Evolutionary conservation across 1,140 invertebrate genomes (phyloP), one percentile per base, ranked within the genome.

Genomic region (Samia ricini): DNA sequence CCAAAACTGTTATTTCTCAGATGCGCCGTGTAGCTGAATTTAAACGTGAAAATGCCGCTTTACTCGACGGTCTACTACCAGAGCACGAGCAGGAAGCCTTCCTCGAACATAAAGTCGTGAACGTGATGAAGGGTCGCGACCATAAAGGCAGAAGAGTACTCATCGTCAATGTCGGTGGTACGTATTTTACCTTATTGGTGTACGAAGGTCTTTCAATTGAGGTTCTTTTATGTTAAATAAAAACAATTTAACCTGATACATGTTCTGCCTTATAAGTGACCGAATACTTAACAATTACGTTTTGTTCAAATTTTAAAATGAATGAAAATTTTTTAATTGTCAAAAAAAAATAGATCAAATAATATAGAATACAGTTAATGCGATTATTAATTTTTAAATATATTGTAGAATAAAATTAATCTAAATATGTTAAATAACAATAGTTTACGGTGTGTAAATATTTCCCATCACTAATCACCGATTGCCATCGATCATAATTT

Each of bases 21-120:
- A 95, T 97, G 94, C 94, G 93, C 76, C 92, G 95, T 69, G 90
- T 94, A 15, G 94, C 95, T 1, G 93, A 93, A 26, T 97, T 96
- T 76, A 95, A 93, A 74, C 91, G 93, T 5, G 95, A 95, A 64
- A 91, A 97, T 71, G 92, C 92, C 0, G 68, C 88, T 0, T 71
- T 95, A 0, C 70, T 96, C 10, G 89, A 92, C 22, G 92, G 94
- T 50, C 72, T 96, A 12, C 76, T 94, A 71, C 94, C 95, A 0
- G 89, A 89, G 12, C 92, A 94, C 22, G 95, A 96, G 64, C 92
- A 93, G 72, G 83, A 87, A 0, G 91, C 93, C 6, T 93, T 96
- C 60, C 76, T 93, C 0, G 91, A 95, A 5, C 91, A 94, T 71
- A 93, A 94, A 62, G 93, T 96, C 0, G 94, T 96, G 1, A 97